phyloP scores from a whole-genome alignment of 2,113 vertebrate species.

The Pantherophis guttatus region DNA sequence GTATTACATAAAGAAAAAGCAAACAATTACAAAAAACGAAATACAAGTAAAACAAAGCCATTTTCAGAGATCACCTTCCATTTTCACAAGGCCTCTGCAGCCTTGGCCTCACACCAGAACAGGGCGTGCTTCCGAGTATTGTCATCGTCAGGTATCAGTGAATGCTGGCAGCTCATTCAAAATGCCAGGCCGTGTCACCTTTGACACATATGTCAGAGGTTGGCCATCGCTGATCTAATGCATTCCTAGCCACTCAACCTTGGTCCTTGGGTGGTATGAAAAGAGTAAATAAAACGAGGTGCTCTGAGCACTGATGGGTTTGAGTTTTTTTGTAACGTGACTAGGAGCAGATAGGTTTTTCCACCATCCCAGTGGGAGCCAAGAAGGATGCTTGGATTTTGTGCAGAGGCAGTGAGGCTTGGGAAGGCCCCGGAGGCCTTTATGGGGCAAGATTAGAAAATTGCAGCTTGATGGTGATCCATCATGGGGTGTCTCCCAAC shows the following conservation, averaged over 20 bases:
- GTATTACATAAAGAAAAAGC: not conserved
- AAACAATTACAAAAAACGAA: not conserved
- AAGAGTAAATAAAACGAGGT: not conserved
- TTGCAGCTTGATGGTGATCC: not conserved
- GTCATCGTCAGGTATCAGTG: not conserved
- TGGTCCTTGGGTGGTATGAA: not conserved
- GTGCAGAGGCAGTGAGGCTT: not conserved
- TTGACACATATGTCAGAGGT: not conserved
- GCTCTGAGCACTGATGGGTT: not conserved
- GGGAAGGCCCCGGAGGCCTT: not conserved
- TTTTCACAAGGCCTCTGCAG: not conserved
- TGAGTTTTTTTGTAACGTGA: not conserved
- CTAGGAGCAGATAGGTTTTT: not conserved
- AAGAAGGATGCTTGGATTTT: not conserved
- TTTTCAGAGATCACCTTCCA: not conserved
- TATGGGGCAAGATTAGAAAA: not conserved
- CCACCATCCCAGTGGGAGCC: not conserved
- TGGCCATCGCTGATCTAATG: not conserved
- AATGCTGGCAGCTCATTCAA: not conserved
- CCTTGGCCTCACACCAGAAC: not conserved
- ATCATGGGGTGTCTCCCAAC: not conserved
- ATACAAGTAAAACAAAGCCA: not conserved
- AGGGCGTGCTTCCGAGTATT: not conserved
- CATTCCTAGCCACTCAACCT: not conserved
- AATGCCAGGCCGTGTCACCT: not conserved